Percentiles rank a stretch among this genome's conserved stretches.
These are phyloP conservation scores for Hylomyscus alleni DNA, from an alignment of 2,797 vertebrate species.

Conservation along the genomic window DNA sequence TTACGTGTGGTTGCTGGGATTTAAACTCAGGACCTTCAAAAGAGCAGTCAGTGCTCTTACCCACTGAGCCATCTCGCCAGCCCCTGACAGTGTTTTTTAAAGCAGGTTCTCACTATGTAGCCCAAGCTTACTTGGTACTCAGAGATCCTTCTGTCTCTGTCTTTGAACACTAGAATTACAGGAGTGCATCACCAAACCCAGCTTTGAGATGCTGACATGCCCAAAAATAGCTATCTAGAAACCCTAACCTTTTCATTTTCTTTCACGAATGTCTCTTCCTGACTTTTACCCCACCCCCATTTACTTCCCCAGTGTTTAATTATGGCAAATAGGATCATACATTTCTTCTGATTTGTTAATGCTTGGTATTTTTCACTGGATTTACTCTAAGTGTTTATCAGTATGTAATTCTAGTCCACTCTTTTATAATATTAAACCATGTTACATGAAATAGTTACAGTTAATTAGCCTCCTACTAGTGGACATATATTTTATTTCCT, in stretches of 20 bases:
- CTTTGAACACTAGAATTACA: not conserved
- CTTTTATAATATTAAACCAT: constrained; percentile 43
- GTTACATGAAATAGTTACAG: constrained; percentile 3
- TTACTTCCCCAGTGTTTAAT: constrained; percentile 8
- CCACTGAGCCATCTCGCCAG: no score
- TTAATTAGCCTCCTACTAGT: not conserved
- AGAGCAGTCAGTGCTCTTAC: no score
- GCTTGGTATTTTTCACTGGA: constrained; percentile 40
- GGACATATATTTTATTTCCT: not conserved
- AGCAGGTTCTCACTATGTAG: not conserved
- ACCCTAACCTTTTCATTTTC: constrained; percentile 47
- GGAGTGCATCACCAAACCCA: not conserved
- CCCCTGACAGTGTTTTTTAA: not conserved
- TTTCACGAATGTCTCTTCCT: constrained; percentile 32
- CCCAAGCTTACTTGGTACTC: not conserved
- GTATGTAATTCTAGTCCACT: constrained; percentile 38
- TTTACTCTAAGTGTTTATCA: constrained; percentile 60
- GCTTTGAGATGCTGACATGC: not conserved
- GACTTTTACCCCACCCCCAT: not conserved
- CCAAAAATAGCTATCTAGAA: constrained; percentile 38
- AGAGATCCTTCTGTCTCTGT: not conserved
- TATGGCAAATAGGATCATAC: constrained; percentile 8
- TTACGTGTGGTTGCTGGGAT: no score
- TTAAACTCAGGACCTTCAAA: no score
- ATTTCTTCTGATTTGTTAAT: not conserved